phyloP scores from a whole-genome alignment of 2,888 invertebrate genomes.

The Microdon myrmicae region DNA sequence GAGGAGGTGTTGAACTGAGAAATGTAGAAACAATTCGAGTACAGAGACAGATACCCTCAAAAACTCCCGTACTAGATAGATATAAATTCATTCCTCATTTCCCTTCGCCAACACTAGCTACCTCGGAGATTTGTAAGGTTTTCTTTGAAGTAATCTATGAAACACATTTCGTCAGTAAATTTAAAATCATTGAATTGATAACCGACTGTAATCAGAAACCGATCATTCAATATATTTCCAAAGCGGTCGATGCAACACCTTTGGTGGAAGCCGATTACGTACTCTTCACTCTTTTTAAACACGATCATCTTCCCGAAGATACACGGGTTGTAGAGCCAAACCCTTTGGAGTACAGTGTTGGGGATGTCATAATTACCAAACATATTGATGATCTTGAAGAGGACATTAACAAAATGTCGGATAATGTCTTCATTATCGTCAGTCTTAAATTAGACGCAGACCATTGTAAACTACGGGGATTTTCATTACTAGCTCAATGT shows the following conservation, averaged over 20 bases:
- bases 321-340: too few relatives aligned
- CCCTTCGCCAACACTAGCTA: slow-evolving; percentile 48
- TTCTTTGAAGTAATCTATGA: slow-evolving; percentile 77
- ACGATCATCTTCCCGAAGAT: too few relatives aligned
- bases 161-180: slow-evolving; percentile 72
- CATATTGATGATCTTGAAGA: too few relatives aligned
- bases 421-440: too few relatives aligned
- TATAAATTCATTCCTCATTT: slow-evolving; percentile 76
- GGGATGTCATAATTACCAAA: too few relatives aligned
- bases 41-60: slow-evolving; percentile 72
- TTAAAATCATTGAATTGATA: slow-evolving; percentile 70
- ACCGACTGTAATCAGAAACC: slow-evolving; percentile 64
- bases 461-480: too few relatives aligned
- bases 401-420: too few relatives aligned
- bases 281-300: too few relatives aligned
- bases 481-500: too few relatives aligned
- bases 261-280: too few relatives aligned
- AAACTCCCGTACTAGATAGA: slow-evolving; percentile 78
- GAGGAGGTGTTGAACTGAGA: slow-evolving; percentile 79
- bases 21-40: slow-evolving; percentile 80
- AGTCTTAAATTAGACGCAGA: too few relatives aligned
- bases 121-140: slow-evolving; percentile 69
- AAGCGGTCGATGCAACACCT: slow-evolving; percentile 73
- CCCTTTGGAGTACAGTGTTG: too few relatives aligned
- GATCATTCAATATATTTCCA: slow-evolving; percentile 69